These are phyloP conservation scores for Aspidoscelis tigris DNA, from an alignment of 2,113 vertebrate genomes.

Conservation along the genomic window DNA sequence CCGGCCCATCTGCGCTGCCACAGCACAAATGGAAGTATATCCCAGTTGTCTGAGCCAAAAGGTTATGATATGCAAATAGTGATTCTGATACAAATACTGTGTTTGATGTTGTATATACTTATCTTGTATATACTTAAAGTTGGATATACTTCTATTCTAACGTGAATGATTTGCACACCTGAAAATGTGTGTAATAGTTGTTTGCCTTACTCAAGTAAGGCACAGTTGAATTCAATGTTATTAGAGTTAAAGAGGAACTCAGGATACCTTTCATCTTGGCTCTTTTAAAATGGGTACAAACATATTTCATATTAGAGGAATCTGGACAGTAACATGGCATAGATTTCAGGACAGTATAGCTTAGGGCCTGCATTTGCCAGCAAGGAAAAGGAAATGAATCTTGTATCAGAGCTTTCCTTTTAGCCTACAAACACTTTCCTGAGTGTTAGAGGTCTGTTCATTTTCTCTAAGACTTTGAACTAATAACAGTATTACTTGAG, in stretches of 20 bases:
- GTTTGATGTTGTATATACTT: background rate
- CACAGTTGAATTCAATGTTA: background rate
- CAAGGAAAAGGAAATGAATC: background rate
- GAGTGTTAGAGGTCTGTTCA: conserved; percentile 11
- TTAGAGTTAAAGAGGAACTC: too few species aligned
- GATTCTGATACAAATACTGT: background rate
- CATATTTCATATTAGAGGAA: background rate
- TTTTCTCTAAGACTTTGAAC: background rate
- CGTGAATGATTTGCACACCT: background rate
- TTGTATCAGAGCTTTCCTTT: background rate
- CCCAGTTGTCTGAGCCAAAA: background rate
- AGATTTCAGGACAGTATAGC: background rate
- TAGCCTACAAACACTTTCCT: background rate
- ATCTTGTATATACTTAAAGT: background rate
- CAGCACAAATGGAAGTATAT: too few species aligned
- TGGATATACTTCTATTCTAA: background rate
- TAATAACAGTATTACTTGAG: background rate
- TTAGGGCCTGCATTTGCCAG: background rate
- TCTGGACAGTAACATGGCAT: background rate
- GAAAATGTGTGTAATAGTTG: background rate
- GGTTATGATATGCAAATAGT: background rate
- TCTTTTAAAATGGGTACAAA: background rate
- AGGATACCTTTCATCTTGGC: too few species aligned
- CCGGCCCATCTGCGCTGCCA: too few species aligned
- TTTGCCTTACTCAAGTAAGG: background rate